Percentiles rank a stretch among this genome's conserved stretches.
Evolutionary conservation across 2,888 invertebrate species (phyloP).

Genomic region (Parnassius glacialis): DNA sequence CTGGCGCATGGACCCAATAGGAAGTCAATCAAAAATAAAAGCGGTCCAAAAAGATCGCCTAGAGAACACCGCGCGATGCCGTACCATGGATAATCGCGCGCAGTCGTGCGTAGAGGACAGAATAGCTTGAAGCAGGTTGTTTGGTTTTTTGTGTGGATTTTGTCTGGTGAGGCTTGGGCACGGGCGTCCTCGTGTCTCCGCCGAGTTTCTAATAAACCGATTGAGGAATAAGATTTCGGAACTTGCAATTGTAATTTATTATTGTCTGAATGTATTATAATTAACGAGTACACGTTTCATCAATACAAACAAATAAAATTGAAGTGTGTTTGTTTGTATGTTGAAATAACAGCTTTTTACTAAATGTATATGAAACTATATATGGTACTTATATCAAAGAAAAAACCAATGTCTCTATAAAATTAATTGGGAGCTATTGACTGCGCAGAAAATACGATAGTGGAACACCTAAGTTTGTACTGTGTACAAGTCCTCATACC

Average conservation of each 20-base stretch:
- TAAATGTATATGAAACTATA: too few relatives aligned
- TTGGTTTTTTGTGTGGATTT: conserved; percentile 43
- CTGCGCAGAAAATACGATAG: too few relatives aligned
- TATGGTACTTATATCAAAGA: too few relatives aligned
- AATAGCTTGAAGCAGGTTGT: conserved; percentile 52
- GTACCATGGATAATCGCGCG: conserved; percentile 48
- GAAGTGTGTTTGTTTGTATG: too few relatives aligned
- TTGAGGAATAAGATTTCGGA: conserved; percentile 9
- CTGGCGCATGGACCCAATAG: conserved; percentile 35
- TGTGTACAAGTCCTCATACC: too few relatives aligned
- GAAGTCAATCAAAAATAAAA: conserved; percentile 36
- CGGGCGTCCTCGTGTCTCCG: conserved; percentile 30
- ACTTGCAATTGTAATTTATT: background rate
- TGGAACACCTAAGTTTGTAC: too few relatives aligned
- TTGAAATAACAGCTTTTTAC: too few relatives aligned
- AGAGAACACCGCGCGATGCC: conserved; percentile 43
- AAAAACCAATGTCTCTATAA: too few relatives aligned
- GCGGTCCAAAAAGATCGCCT: conserved; percentile 36
- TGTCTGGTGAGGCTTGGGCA: conserved; percentile 27
- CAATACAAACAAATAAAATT: too few relatives aligned
- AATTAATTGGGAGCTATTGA: too few relatives aligned
- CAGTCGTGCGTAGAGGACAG: conserved; percentile 51
- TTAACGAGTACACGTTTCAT: too few relatives aligned
- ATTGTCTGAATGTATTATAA: too few relatives aligned
- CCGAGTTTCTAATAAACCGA: conserved; percentile 15